These are phyloP conservation scores for Sula dactylatra DNA, from an alignment of 2,113 vertebrate genomes.

Conservation along the genomic window DNA sequence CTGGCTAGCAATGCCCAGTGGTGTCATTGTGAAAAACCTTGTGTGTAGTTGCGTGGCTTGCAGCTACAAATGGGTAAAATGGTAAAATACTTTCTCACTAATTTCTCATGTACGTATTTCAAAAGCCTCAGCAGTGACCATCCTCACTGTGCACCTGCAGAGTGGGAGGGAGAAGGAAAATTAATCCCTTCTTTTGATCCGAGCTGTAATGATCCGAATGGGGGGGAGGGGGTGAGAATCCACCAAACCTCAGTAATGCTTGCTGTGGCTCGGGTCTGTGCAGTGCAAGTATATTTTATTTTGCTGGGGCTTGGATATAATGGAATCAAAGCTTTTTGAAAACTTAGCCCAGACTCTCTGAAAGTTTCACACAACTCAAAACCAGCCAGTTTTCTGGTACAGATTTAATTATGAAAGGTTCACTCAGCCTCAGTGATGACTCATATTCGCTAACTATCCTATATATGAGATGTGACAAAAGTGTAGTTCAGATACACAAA, in stretches of 20 bases:
- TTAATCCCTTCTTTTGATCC: background rate
- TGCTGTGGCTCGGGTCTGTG: background rate
- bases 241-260: background rate
- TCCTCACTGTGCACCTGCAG: background rate
- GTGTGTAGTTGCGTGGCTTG: background rate
- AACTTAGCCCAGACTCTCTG: background rate
- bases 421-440: constrained; percentile 22
- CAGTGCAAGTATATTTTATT: background rate
- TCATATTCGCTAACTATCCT: constrained; percentile 20
- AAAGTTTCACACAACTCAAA: background rate
- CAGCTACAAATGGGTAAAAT: background rate
- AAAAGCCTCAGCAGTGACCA: background rate
- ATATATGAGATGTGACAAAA: constrained; percentile 44
- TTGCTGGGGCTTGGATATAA: background rate
- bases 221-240: background rate
- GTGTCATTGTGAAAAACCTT: background rate
- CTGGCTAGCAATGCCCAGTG: background rate
- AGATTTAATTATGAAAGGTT: constrained; percentile 36
- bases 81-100: background rate
- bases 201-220: background rate
- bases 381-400: background rate
- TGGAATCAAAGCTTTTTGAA: background rate
- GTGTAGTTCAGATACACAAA: constrained; percentile 42
- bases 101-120: background rate
- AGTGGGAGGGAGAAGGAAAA: background rate